Conservation (phyloP, 1,140 invertebrate species). For the Diploscapter pachys region DNA sequence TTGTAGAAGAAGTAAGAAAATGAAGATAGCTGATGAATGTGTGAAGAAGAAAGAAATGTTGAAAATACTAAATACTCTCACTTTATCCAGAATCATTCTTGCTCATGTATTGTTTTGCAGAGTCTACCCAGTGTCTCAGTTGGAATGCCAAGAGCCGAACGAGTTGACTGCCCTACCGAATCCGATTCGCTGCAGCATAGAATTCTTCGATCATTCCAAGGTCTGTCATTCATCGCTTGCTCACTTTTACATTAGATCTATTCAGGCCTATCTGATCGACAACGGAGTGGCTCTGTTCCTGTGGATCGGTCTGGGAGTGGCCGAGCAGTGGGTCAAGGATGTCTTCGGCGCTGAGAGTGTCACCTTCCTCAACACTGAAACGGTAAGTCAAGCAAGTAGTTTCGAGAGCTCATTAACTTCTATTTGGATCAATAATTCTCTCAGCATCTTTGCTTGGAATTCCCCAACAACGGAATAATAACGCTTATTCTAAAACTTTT, state of each 20-base stretch:
- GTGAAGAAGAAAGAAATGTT: too few relatives aligned
- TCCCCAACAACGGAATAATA: too few relatives aligned
- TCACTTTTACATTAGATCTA: background rate
- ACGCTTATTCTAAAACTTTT: too few relatives aligned
- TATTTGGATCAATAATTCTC: conserved; percentile 5
- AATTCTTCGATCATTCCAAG: conserved; percentile 26
- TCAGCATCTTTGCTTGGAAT: conserved; percentile 15
- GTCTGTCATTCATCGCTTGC: background rate
- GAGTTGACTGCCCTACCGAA: conserved; percentile 31
- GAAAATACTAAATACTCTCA: too few relatives aligned
- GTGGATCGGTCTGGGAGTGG: conserved; percentile 76
- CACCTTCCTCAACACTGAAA: conserved; percentile 79
- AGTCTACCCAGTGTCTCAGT: conserved; percentile 21
- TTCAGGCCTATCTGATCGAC: conserved; percentile 65
- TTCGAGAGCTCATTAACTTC: too few relatives aligned
- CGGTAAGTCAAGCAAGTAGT: conserved; percentile 55
- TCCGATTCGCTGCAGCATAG: conserved; percentile 42
- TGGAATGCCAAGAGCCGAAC: conserved; percentile 7
- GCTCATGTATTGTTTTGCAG: background rate
- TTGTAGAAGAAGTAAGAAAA: too few relatives aligned
- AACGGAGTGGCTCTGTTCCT: conserved; percentile 93
- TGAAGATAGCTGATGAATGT: too few relatives aligned
- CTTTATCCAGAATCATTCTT: too few relatives aligned
- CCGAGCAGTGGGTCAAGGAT: conserved; percentile 65
- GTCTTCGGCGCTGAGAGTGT: conserved; percentile 81